Base-by-base conservation (phyloP, 2,797 vertebrate genomes). In the Karalla daura region DNA sequence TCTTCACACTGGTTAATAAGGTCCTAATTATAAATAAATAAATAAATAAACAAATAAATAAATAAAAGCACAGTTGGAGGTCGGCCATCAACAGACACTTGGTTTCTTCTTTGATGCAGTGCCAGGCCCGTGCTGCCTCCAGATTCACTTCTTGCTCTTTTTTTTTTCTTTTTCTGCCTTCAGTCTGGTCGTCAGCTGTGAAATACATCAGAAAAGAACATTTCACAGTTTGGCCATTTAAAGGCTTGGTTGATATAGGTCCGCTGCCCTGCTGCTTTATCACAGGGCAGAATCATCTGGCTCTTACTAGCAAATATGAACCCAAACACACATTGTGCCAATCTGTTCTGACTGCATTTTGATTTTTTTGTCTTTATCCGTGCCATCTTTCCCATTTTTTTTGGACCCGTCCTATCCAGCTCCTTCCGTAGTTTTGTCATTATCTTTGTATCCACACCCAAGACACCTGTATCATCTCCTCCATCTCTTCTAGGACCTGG, bases 391-490 rank as follows among this genome's bases (percentile, higher is more conserved):
- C 11, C 1, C 7, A 14, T n/a, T 63, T 56, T 20, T 7, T 28
- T 32, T n/a, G n/a, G n/a, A n/a, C n/a, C n/a, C n/a, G n/a, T n/a
- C n/a, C n/a, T n/a, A n/a, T n/a, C n/a, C n/a, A n/a, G n/a, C n/a
- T n/a, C n/a, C n/a, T n/a, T n/a, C n/a, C n/a, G n/a, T n/a, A n/a
- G n/a, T n/a, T 10, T 52, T 6, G 1, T 43, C 23, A 7, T 40
- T 33, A 52, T 46, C 44, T 17, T 56, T 24, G 64, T 62, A 50
- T 64, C 59, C 51, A 6, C 0, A 43, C 50, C 0, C 52, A 17
- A 9, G 39, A 46, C 62, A 54, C 71, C n/a, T 55, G 63, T 49
- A 56, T 83, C 44, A 52, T 14, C 54, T 40, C 68, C 18, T 9
- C 45, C 3, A 6, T 44, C 33, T 35, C 39, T 35, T 18, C 14